Base-by-base conservation (phyloP, 2,113 vertebrate species). In the Planiliza haematocheilus region DNA sequence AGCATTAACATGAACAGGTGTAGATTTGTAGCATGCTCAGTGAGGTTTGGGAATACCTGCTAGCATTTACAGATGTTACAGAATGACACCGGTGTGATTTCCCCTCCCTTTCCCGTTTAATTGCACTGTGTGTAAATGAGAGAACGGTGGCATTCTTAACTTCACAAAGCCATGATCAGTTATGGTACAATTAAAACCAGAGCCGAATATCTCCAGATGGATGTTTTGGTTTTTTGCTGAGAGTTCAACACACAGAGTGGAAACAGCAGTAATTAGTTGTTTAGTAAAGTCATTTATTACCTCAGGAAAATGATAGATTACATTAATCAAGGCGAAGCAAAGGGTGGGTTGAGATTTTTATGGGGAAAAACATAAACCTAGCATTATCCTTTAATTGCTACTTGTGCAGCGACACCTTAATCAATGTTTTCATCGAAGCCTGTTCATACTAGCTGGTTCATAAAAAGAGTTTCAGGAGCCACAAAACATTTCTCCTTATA, bases 381-480 rank as follows among this genome's bases (percentile, higher is more conserved):
- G 37, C 21, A 59, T 76, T 30, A 37, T 53, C 56, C 39, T 66
- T 58, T 80, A 78, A 82, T 59, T 63, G 53, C 51, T n/a, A 50
- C 63, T 71, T 55, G 30, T 38, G 61, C 56, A 51, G 38, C 0
- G 7, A 71, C 18, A 24, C 53, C 8, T 20, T 48, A 72, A 74
- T 70, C 51, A 63, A 41, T 30, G 45, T 8, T 70, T 71, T 36
- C 8, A 77, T 65, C 38, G 53, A 8, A 2, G 4, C 7, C 18
- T 36, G 30, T 30, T 30, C 24, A 30, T 30, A 30, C 24, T 30
- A 5, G 24, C 5, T 30, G 24, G 24, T 30, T 30, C 24, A 30
- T 30, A 30, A 3, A 30, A 3, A 30, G 24, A 30, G 24, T 30
- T 30, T 30, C 24, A 30, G 24, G 24, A 30, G 24, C 24, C 24